These are phyloP conservation scores for Magallana gigas DNA, from an alignment of 1,140 invertebrate species.

Conservation along the genomic window DNA sequence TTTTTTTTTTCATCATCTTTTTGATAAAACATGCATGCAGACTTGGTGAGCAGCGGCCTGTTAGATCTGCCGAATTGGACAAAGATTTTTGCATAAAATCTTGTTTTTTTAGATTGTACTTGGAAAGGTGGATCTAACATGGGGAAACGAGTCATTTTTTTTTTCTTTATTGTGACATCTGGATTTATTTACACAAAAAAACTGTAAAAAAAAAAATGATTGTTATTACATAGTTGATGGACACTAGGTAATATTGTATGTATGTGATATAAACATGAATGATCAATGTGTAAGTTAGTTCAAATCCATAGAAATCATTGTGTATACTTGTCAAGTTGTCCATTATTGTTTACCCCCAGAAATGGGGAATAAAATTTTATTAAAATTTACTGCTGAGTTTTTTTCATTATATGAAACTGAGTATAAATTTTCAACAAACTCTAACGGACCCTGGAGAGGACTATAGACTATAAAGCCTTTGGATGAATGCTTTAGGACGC, in stretches of 20 bases:
- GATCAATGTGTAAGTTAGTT: constrained; percentile 38
- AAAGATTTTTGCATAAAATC: constrained; percentile 18
- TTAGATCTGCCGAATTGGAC: constrained; percentile 22
- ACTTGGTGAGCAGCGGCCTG: constrained; percentile 9
- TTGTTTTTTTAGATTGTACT: not conserved
- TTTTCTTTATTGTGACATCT: not conserved
- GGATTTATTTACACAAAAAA: constrained; percentile 22
- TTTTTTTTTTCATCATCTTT: not conserved
- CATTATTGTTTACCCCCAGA: constrained; percentile 27
- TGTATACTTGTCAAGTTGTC: constrained; percentile 36
- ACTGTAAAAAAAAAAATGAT: not conserved
- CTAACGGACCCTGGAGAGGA: no score
- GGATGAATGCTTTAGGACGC: no score
- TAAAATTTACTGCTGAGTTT: not conserved
- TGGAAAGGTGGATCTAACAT: not conserved
- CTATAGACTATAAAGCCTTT: no score
- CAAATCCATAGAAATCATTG: constrained; percentile 35
- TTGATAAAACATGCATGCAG: constrained; percentile 22
- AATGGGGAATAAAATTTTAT: constrained; percentile 16
- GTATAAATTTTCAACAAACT: no score
- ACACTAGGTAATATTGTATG: constrained; percentile 32
- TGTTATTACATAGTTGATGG: constrained; percentile 32
- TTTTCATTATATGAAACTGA: no score
- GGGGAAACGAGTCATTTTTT: not conserved
- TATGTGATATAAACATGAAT: constrained; percentile 13